Percentiles rank a stretch among this genome's conserved stretches.
phyloP scores from a whole-genome alignment of 2,888 invertebrate species.

The Podabrus alpinus region DNA sequence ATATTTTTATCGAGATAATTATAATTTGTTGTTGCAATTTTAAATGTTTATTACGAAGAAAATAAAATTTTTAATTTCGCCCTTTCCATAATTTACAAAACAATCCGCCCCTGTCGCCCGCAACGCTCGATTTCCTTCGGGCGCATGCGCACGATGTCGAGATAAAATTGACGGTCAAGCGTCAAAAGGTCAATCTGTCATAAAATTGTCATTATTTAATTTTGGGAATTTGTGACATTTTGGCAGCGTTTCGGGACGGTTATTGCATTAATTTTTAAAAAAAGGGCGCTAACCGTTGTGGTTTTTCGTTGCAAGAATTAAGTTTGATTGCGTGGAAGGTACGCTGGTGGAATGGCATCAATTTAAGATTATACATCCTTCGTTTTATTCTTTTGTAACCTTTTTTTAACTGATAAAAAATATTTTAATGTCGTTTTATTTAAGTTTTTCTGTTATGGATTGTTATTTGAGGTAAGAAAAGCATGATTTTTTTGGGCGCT shows the following conservation, averaged over 20 bases:
- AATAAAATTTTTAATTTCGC: background rate
- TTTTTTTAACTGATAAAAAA: background rate
- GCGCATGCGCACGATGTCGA: background rate
- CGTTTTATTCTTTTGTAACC: background rate
- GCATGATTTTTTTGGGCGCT: background rate
- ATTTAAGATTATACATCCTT: background rate
- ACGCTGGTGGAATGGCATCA: background rate
- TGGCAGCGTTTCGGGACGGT: conserved; percentile 16
- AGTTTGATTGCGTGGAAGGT: background rate
- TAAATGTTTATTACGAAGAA: background rate
- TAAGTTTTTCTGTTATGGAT: background rate
- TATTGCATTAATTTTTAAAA: background rate
- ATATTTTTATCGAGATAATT: background rate
- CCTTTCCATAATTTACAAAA: background rate
- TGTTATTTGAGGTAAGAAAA: background rate
- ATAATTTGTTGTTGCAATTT: background rate
- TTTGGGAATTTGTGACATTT: conserved; percentile 24
- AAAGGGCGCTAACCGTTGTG: background rate
- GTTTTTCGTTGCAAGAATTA: background rate
- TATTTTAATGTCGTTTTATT: background rate
- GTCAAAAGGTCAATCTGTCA: conserved; percentile 27
- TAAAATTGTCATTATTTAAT: conserved; percentile 21
- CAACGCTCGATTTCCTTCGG: background rate
- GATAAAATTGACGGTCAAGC: conserved; percentile 15
- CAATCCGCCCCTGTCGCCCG: background rate